phyloP scores from a whole-genome alignment of 2,888 invertebrate species.

The Ormyrus labotus region DNA sequence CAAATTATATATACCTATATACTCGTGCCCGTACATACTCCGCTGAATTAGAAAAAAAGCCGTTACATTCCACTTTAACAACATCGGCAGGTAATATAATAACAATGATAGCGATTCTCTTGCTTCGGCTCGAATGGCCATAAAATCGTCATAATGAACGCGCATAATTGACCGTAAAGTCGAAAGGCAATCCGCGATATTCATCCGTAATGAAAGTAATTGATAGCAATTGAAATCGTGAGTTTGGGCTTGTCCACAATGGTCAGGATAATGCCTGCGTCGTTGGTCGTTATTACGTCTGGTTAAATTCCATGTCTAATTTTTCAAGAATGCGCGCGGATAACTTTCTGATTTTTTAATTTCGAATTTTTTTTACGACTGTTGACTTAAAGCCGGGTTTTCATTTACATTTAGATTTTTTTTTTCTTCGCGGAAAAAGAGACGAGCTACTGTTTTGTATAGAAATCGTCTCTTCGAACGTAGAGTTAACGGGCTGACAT shows the following conservation, averaged over 20 bases:
- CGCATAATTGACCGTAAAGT: constrained; percentile 44
- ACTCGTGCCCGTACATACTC: no score
- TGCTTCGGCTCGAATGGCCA: constrained; percentile 18
- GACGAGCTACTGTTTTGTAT: background rate
- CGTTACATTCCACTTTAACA: constrained; percentile 12
- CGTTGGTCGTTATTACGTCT: no score
- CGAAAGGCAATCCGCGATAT: constrained; percentile 23
- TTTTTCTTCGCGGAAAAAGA: background rate
- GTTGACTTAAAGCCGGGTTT: background rate
- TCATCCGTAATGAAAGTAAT: constrained; percentile 43
- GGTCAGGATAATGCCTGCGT: no score
- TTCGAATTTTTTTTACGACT: background rate
- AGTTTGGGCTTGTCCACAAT: background rate
- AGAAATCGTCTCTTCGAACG: background rate
- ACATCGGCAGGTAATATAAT: constrained; percentile 1
- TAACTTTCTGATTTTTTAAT: background rate
- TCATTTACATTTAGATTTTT: background rate
- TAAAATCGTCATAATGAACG: constrained; percentile 39
- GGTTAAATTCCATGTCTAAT: no score
- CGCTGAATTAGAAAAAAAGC: constrained; percentile 1
- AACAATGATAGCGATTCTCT: constrained; percentile 15
- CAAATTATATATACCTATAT: constrained; percentile 6
- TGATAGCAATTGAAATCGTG: constrained; percentile 37
- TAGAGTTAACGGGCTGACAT: background rate
- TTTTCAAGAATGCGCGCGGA: no score